These are phyloP conservation scores for Drosophila orena DNA, from an alignment of 1,140 invertebrate genomes.

Conservation along the genomic window DNA sequence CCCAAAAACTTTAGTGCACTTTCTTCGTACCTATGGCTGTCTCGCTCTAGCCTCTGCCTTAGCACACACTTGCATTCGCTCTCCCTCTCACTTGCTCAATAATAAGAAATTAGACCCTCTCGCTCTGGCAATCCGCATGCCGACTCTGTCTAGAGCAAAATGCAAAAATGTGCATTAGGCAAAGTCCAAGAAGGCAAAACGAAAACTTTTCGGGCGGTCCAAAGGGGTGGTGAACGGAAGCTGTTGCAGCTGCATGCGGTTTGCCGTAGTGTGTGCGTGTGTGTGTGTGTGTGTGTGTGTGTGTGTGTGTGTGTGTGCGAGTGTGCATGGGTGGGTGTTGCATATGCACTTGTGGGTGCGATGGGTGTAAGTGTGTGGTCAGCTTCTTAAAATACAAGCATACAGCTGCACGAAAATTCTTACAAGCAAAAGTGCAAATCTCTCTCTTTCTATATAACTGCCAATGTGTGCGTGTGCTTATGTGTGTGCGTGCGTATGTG, in stretches of 20 bases:
- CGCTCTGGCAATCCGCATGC: constrained; percentile 60
- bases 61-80: constrained; percentile 14
- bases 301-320: constrained; percentile 11
- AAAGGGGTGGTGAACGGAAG: constrained; percentile 32
- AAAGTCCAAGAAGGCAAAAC: constrained; percentile 77
- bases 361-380: constrained; percentile 46
- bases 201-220: constrained; percentile 45
- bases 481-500: constrained; percentile 38
- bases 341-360: constrained; percentile 42
- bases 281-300: constrained; percentile 4
- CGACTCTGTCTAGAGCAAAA: constrained; percentile 69
- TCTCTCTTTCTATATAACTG: constrained; percentile 26
- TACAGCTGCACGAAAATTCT: constrained; percentile 61
- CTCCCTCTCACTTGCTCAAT: constrained; percentile 48
- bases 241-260: constrained; percentile 65
- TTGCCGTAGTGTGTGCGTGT: constrained; percentile 9
- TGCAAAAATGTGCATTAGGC: constrained; percentile 82
- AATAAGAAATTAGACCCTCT: constrained; percentile 74
- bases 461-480: constrained; percentile 9
- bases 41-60: constrained; percentile 38
- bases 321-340: constrained; percentile 22
- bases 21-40: constrained; percentile 67
- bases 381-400: constrained; percentile 76
- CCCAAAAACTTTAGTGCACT: constrained; percentile 63
- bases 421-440: constrained; percentile 67